Evolutionary conservation across 2,888 invertebrate species (phyloP).

Genomic region (Tortricodes alternella): DNA sequence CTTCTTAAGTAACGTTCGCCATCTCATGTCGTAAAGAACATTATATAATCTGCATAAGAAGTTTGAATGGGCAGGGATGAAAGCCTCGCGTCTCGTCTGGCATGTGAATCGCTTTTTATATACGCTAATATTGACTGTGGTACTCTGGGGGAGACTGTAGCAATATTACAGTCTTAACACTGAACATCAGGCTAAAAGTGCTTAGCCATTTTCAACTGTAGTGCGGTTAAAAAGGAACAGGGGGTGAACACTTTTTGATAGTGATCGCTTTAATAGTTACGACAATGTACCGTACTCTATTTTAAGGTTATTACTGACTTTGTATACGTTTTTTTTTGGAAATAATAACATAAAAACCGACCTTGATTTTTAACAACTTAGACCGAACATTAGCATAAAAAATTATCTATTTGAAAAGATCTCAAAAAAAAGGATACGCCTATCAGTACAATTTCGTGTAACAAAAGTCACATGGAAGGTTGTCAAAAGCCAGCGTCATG

Average conservation of each 20-base stretch:
- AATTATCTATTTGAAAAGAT: no score
- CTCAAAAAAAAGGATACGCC: no score
- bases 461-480: no score
- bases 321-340: no score
- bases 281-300: background rate
- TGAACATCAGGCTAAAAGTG: background rate
- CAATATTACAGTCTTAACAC: constrained; percentile 1
- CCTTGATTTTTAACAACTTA: no score
- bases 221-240: background rate
- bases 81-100: constrained; percentile 72
- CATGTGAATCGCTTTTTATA: constrained; percentile 78
- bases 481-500: no score
- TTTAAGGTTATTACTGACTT: no score
- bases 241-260: background rate
- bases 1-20: constrained; percentile 76
- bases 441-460: no score
- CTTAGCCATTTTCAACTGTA: background rate
- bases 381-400: no score
- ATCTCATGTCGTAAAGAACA: constrained; percentile 78
- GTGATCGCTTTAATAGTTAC: background rate
- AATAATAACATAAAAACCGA: no score
- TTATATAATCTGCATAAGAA: constrained; percentile 81
- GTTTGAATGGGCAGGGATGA: constrained; percentile 77
- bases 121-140: constrained; percentile 64
- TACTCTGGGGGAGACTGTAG: constrained; percentile 43